A percentile compares a stretch with the other conserved stretches of the same genome.
These are phyloP conservation scores for Camptogramma bilineatum DNA, from an alignment of 2,888 invertebrate genomes.

Conservation along the genomic window DNA sequence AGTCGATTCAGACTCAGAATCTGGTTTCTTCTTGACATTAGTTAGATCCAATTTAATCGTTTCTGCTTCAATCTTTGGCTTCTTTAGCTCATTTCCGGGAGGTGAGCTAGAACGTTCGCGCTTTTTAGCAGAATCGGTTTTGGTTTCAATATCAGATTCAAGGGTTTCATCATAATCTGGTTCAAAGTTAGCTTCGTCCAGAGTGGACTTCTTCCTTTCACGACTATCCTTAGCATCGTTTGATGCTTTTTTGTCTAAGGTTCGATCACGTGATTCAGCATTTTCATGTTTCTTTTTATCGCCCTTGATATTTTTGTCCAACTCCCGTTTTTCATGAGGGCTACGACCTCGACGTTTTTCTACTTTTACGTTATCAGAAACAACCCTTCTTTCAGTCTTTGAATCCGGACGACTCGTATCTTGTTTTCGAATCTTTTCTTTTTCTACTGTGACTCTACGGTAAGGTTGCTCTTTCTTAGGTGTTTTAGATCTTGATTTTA, in stretches of 20 bases:
- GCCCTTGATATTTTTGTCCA: conserved; percentile 60
- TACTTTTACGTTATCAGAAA: conserved; percentile 57
- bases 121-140: conserved; percentile 79
- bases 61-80: conserved; percentile 68
- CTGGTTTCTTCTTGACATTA: conserved; percentile 80
- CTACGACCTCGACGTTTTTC: conserved; percentile 60
- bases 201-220: conserved; percentile 87
- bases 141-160: conserved; percentile 87
- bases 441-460: conserved; percentile 81
- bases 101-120: conserved; percentile 70
- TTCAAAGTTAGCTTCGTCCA: conserved; percentile 90
- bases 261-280: conserved; percentile 45
- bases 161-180: conserved; percentile 89
- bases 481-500: conserved; percentile 83
- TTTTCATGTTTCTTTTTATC: conserved; percentile 54
- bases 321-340: conserved; percentile 59
- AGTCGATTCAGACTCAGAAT: conserved; percentile 75
- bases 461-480: conserved; percentile 79
- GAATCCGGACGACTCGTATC: conserved; percentile 60
- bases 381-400: conserved; percentile 63
- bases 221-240: conserved; percentile 61
- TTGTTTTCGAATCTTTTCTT: conserved; percentile 71
- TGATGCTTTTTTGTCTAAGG: conserved; percentile 53
- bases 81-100: conserved; percentile 62
- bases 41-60: conserved; percentile 80